These are phyloP conservation scores for Spodoptera exigua DNA, from an alignment of 2,888 invertebrate genomes.

Conservation along the genomic window DNA sequence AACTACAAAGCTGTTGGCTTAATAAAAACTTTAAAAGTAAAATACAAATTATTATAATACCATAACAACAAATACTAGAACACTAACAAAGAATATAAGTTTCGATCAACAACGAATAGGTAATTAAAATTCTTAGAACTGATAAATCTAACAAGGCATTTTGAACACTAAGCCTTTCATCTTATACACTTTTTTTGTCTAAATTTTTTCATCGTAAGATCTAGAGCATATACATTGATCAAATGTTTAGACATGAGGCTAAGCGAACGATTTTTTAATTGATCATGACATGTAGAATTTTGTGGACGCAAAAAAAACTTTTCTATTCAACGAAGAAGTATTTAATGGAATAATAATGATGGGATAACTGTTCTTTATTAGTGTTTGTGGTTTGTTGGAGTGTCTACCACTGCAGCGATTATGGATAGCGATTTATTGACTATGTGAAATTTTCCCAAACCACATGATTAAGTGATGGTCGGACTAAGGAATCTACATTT, in stretches of 20 bases:
- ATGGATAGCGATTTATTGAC: too few species aligned
- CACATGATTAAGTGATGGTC: too few species aligned
- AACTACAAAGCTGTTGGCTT: not conserved
- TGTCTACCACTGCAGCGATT: too few species aligned
- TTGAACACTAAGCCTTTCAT: constrained; percentile 34
- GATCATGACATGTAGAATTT: constrained; percentile 48
- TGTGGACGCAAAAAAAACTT: constrained; percentile 28
- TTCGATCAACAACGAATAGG: constrained; percentile 18
- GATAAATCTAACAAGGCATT: constrained; percentile 22
- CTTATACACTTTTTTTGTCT: constrained; percentile 36
- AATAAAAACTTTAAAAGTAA: constrained; percentile 3
- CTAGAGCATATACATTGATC: constrained; percentile 43
- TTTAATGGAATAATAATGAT: constrained; percentile 32
- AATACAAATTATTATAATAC: not conserved
- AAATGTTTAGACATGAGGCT: constrained; percentile 45
- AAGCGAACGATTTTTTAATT: constrained; percentile 53
- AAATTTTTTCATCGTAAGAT: constrained; percentile 38
- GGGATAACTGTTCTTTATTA: constrained; percentile 35
- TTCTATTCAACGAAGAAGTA: constrained; percentile 17
- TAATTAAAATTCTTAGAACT: constrained; percentile 49
- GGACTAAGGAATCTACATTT: too few species aligned
- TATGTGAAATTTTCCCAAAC: too few species aligned
- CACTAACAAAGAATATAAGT: constrained; percentile 22
- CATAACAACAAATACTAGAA: not conserved
- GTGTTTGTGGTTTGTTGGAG: not conserved